phyloP scores from a whole-genome alignment of 2,113 vertebrate species.

The Orientallactaga bullata region DNA sequence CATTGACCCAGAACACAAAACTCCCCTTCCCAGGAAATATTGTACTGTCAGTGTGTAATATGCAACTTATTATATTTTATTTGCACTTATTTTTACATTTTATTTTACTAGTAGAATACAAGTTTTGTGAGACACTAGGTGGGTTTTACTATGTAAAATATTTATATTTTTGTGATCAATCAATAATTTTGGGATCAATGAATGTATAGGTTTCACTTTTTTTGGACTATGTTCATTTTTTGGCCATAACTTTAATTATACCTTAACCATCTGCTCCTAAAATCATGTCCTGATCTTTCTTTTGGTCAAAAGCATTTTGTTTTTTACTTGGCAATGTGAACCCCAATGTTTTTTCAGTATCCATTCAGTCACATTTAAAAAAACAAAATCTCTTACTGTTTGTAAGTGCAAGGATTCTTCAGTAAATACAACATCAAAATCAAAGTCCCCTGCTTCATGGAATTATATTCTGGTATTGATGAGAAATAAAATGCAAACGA shows the following conservation, averaged over 20 bases:
- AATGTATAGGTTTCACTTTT: background rate
- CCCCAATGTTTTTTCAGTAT: background rate
- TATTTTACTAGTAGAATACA: background rate
- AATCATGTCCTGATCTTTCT: background rate
- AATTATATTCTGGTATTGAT: background rate
- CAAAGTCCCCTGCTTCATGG: rapidly evolving
- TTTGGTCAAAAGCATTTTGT: too few species aligned
- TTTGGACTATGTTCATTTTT: background rate
- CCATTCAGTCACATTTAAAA: background rate
- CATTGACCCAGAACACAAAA: background rate
- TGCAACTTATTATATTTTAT: background rate
- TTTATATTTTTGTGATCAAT: background rate
- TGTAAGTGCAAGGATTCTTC: background rate
- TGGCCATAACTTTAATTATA: background rate
- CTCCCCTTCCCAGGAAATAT: background rate
- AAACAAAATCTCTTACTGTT: background rate
- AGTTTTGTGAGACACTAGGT: background rate
- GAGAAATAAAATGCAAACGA: constrained; percentile 3
- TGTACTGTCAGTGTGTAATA: background rate
- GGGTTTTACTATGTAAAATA: background rate
- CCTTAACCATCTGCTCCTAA: background rate
- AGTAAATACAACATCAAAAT: background rate
- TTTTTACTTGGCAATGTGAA: background rate
- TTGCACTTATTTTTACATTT: background rate
- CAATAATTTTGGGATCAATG: background rate